These are phyloP conservation scores for Clarias platycephalus DNA, from an alignment of 2,797 vertebrate species.

Conservation along the genomic window DNA sequence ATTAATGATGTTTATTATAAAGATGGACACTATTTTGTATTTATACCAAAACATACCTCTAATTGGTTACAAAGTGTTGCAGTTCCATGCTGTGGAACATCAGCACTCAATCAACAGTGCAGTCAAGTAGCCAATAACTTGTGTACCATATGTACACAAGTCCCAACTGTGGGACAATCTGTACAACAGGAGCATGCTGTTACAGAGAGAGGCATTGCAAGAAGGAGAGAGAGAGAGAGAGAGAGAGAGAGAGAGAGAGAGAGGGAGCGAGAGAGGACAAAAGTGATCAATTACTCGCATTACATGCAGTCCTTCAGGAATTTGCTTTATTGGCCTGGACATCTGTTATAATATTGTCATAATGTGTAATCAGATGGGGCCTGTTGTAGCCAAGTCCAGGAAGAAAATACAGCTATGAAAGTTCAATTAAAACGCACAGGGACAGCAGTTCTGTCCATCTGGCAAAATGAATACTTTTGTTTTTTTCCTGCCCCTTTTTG, in stretches of 20 bases:
- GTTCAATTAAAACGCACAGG: conserved; percentile 94
- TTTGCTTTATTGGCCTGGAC: conserved; percentile 98
- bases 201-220: conserved; percentile 68
- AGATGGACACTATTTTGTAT: background rate
- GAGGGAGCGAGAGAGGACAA: conserved; percentile 54
- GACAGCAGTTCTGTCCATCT: conserved; percentile 97
- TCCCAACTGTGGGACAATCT: conserved; percentile 93
- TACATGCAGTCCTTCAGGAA: conserved; percentile 96
- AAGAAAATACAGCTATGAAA: conserved; percentile 92
- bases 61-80: conserved; percentile 59
- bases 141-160: conserved; percentile 90
- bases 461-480: conserved; percentile 76
- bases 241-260: conserved; percentile 64
- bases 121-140: conserved; percentile 83
- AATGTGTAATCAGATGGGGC: conserved; percentile 99
- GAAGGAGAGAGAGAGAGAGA: conserved; percentile 26
- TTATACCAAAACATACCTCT: background rate
- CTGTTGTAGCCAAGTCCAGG: conserved; percentile 89
- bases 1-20: background rate
- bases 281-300: conserved; percentile 99
- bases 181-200: conserved; percentile 90
- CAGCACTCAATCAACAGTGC: conserved; percentile 81
- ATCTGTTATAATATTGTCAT: conserved; percentile 99
- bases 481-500: conserved; percentile 28
- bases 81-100: conserved; percentile 80